These are phyloP conservation scores for Tympanoctomys barrerae DNA, from an alignment of 2,797 vertebrate genomes.

Conservation along the genomic window DNA sequence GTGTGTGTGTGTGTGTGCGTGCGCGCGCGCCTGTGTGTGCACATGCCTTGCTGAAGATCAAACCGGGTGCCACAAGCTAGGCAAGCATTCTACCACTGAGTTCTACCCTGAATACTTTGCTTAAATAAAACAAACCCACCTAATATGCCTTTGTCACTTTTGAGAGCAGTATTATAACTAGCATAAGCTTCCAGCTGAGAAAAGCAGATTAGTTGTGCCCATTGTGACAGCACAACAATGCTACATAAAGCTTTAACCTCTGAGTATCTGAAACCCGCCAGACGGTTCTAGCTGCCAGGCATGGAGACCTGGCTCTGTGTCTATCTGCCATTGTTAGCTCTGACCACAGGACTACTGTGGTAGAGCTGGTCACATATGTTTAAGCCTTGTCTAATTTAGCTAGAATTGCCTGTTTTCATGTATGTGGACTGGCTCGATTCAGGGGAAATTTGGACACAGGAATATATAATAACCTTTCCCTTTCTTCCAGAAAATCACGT, in stretches of 20 bases:
- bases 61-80: neutral
- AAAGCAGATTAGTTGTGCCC: neutral
- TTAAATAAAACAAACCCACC: conserved; percentile 20
- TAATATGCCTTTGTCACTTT: neutral
- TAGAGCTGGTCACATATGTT: neutral
- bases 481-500: conserved; percentile 39
- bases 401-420: conserved; percentile 1
- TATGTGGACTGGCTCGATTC: neutral
- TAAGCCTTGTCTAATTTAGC: neutral
- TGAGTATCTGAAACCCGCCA: neutral
- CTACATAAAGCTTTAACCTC: neutral
- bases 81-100: neutral
- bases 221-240: neutral
- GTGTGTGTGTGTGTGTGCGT: neutral
- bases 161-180: conserved; percentile 10
- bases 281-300: neutral
- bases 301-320: neutral
- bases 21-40: neutral
- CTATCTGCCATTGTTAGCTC: neutral
- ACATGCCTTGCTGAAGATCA: neutral
- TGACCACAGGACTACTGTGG: neutral
- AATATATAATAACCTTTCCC: neutral
- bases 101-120: neutral
- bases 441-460: neutral
- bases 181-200: neutral